A percentile compares a stretch with the other conserved stretches of the same genome.
Evolutionary conservation across 2,797 vertebrate genomes (phyloP).

Genomic region (Hipposideros larvatus): DNA sequence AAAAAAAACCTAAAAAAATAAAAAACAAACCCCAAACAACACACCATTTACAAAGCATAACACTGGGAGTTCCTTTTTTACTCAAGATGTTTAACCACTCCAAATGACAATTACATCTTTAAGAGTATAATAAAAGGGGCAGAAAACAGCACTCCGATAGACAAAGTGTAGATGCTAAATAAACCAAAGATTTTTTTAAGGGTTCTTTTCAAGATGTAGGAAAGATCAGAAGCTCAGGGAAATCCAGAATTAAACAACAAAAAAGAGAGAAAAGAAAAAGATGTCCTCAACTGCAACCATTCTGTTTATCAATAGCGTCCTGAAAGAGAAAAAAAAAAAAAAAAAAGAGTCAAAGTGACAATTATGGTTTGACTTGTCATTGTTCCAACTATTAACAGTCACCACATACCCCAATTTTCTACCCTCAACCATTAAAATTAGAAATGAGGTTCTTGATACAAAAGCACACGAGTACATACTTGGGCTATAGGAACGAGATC

Average conservation of each 20-base stretch:
- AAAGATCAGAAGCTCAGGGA: conserved; percentile 63
- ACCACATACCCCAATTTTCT: neutral
- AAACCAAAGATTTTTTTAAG: conserved; percentile 79
- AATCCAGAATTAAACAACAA: conserved; percentile 60
- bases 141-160: conserved; percentile 86
- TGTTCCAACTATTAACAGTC: neutral
- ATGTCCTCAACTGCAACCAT: conserved; percentile 77
- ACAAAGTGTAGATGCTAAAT: conserved; percentile 85
- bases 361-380: conserved; percentile 17
- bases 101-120: conserved; percentile 88
- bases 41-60: conserved; percentile 84
- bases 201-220: conserved; percentile 67
- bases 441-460: neutral
- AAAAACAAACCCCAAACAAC: too few relatives aligned
- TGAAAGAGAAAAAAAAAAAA: conserved; percentile 63
- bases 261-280: conserved; percentile 78
- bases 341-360: conserved; percentile 57
- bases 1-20: neutral
- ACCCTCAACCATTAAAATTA: conserved; percentile 18
- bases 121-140: conserved; percentile 86
- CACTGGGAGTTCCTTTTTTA: conserved; percentile 83
- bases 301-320: conserved; percentile 88
- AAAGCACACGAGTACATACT: conserved; percentile 85
- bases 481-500: conserved; percentile 96
- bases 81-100: conserved; percentile 86